A percentile compares a stretch with the other conserved stretches of the same genome.
phyloP scores from a whole-genome alignment of 2,113 vertebrate genomes.

The Pipa parva region DNA sequence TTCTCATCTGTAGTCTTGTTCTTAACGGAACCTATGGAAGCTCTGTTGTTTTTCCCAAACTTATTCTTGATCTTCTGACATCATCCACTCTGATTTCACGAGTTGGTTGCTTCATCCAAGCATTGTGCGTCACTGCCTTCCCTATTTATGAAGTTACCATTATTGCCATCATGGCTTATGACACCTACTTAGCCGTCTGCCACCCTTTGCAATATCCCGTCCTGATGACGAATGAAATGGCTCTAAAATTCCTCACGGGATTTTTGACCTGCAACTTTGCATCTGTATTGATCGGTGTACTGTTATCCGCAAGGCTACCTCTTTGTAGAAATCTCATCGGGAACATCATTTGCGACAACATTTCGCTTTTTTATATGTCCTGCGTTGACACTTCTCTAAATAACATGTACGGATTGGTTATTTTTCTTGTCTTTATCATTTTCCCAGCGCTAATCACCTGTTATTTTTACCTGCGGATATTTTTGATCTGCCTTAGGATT shows the following conservation, averaged over 20 bases:
- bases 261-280: not conserved
- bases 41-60: conserved; percentile 1
- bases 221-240: conserved; percentile 7
- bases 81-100: not conserved
- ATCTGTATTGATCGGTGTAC: not conserved
- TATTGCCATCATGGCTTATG: conserved; percentile 24
- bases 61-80: conserved; percentile 4
- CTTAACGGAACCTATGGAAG: conserved; percentile 20
- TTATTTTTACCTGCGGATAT: conserved; percentile 24
- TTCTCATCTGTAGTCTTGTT: conserved; percentile 12
- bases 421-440: not conserved
- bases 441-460: not conserved
- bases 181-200: conserved; percentile 15
- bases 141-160: conserved; percentile 1
- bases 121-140: conserved; percentile 1
- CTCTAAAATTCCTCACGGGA: not conserved
- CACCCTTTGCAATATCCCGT: conserved; percentile 7
- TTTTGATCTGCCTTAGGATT: conserved; percentile 11
- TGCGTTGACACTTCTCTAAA: conserved; percentile 12
- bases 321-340: not conserved
- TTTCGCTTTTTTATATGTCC: conserved; percentile 7
- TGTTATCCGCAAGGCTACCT: not conserved
- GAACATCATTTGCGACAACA: conserved; percentile 26
- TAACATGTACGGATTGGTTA: conserved; percentile 3
- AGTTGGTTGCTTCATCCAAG: conserved; percentile 6